Percentiles rank a stretch among this genome's conserved stretches.
These are phyloP conservation scores for Dinoponera quadriceps DNA, from an alignment of 1,140 invertebrate species.

Conservation along the genomic window DNA sequence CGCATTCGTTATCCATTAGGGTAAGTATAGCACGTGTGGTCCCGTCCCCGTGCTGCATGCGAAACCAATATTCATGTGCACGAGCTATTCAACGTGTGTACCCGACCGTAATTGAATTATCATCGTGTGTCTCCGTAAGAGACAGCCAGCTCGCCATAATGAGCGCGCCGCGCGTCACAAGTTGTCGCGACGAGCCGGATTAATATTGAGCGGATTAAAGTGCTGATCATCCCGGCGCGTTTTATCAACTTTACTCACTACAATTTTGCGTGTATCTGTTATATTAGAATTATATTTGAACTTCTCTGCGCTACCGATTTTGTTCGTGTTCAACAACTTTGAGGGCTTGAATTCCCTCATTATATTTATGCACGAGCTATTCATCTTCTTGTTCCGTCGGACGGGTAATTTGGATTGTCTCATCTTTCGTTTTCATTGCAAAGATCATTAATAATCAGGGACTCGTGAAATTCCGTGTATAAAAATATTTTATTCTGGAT, in stretches of 20 bases:
- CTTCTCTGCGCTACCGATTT: neutral
- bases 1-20: conserved; percentile 75
- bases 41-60: conserved; percentile 25
- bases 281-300: neutral
- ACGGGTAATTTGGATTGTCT: neutral
- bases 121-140: conserved; percentile 67
- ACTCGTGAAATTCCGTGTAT: neutral
- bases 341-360: neutral
- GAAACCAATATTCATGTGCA: conserved; percentile 68
- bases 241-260: conserved; percentile 19
- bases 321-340: neutral
- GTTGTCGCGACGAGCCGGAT: conserved; percentile 32
- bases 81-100: conserved; percentile 63
- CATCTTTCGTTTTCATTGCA: neutral
- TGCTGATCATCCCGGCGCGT: neutral
- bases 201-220: conserved; percentile 37
- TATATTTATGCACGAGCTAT: no score
- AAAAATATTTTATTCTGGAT: neutral
- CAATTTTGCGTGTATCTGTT: neutral
- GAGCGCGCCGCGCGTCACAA: conserved; percentile 58
- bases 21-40: conserved; percentile 71
- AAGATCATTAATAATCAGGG: neutral
- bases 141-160: conserved; percentile 58
- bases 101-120: conserved; percentile 73
- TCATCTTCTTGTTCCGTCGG: no score